Base-by-base conservation (phyloP, 2,797 vertebrate species). In the Hippocampus kuda region DNA sequence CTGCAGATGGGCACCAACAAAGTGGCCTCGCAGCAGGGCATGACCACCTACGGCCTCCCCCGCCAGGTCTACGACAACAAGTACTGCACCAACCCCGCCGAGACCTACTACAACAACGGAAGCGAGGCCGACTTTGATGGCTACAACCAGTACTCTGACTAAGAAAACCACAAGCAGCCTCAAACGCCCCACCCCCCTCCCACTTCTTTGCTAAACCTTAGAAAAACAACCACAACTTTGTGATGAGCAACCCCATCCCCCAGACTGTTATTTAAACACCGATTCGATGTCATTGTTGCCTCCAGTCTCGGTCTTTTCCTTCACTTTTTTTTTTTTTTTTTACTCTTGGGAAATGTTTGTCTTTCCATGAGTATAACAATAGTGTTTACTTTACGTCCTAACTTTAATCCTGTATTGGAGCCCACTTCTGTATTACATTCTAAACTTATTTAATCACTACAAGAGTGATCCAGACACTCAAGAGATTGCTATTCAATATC, bases 1-100 rank as follows among this genome's bases (percentile, higher is more conserved):
- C 91, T 98, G 85, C 96, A 98, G 89, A 98, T 98, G 95, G 96
- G 96, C 74, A 94, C 93, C 83, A 98, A 97, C 87, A 96, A 94
- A 84, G 92, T 94, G 68, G 95, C 96, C 0, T 97, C 95, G 0
- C 95, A 97, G 87, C 88, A 89, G 70, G 95, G 95, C 79, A 97
- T 97, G 94, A 97, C 95, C 0, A 91, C 93, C 51, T 97, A 98
- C 4, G 96, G 95, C 70, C 92, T 94, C 24, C 93, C 93, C 0
- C 94, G 96, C 56, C 95, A 97, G 87, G 95, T 97, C 67, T 97
- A 90, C 0, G 95, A 98, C 88, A 92, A 91, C 88, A 97, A 97
- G 72, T 98, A 97, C 90, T 98, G 95, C 88, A 26, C 82, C 87
- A 88, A 85, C 83, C 91, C 76, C 67, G 83, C 67, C 0, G 90